Percentiles rank a stretch among this genome's conserved stretches.
These are phyloP conservation scores for Agriotes lineatus DNA, from an alignment of 2,888 invertebrate genomes.

Conservation along the genomic window DNA sequence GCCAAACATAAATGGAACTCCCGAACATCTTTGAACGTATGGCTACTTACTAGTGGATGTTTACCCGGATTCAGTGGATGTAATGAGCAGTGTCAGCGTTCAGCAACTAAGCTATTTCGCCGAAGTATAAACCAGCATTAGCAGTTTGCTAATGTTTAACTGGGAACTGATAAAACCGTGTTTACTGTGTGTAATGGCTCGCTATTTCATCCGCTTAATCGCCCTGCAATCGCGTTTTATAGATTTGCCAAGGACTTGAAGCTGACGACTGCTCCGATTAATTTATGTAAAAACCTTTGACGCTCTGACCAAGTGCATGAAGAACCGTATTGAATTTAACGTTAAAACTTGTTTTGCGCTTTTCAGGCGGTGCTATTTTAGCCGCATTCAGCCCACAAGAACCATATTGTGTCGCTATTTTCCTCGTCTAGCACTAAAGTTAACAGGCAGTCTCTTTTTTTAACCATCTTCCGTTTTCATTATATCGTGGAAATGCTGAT, in stretches of 20 bases:
- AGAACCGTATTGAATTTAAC: too few species aligned
- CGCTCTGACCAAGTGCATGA: too few species aligned
- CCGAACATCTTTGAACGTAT: slow-evolving; percentile 24
- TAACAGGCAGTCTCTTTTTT: too few species aligned
- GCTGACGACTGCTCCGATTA: slow-evolving; percentile 6
- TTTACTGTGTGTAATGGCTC: slow-evolving; percentile 57
- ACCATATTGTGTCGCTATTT: too few species aligned
- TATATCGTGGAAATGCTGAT: too few species aligned
- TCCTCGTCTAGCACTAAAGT: too few species aligned
- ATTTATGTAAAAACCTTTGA: background rate
- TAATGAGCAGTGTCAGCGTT: slow-evolving; percentile 56
- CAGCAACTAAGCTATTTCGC: slow-evolving; percentile 56
- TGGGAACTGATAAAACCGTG: slow-evolving; percentile 59
- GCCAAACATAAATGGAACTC: slow-evolving; percentile 22
- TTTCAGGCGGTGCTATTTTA: too few species aligned
- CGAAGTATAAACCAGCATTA: slow-evolving; percentile 59
- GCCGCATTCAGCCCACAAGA: too few species aligned
- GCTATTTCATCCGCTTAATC: slow-evolving; percentile 49
- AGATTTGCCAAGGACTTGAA: slow-evolving; percentile 23
- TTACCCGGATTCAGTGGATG: slow-evolving; percentile 37
- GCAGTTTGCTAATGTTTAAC: slow-evolving; percentile 60
- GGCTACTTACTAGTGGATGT: slow-evolving; percentile 27
- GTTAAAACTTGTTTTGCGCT: too few species aligned
- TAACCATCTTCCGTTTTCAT: too few species aligned
- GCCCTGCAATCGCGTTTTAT: slow-evolving; percentile 30